Evolutionary conservation across 1,140 invertebrate genomes (phyloP), one percentile per base, ranked within the genome.

Genomic region (Achroia grisella): DNA sequence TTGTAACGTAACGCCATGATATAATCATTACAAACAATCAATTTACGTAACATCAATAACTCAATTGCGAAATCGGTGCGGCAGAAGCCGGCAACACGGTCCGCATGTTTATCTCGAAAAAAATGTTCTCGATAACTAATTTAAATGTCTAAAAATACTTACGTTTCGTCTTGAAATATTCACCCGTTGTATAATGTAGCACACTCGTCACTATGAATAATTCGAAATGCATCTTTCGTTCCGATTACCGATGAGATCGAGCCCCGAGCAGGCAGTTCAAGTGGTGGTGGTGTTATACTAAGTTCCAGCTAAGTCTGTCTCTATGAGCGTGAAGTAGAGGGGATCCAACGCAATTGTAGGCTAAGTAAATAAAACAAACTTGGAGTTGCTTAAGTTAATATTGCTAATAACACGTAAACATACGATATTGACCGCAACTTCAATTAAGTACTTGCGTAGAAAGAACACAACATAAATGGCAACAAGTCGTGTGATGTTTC

Each of bases 111-210:
- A 34, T 29, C 27, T 46, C 28, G 23, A 31, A 42, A 53, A 29
- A 40, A 23, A 35, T 37, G 9, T 1, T 31, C 10, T 31, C 30
- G 30, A 23, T 23, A 23, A n/a, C n/a, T n/a, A n/a, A 23, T 23
- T 23, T 23, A 23, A 23, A 32, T 44, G 35, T 44, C 33, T 36
- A 58, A 59, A 57, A 61, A 49, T 63, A 84, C 80, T 78, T 58
- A 84, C 80, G 80, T 63, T 77, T 80, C 41, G 71, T 78, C 49
- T 73, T 81, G 56, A 72, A 84, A 62, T 84, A 47, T 42, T 81
- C 80, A 12, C 65, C 76, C 3, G 55, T 46, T 10, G 70, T 42
- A 49, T 56, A 62, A 37, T 70, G 66, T 40, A 79, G 40, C 65
- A 78, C 72, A 50, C 67, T 48, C 43, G 44, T 63, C 67, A 84